A percentile compares a stretch with the other conserved stretches of the same genome.
Evolutionary conservation across 2,888 invertebrate species (phyloP).

Genomic region (Caenorhabditis imperialis): DNA sequence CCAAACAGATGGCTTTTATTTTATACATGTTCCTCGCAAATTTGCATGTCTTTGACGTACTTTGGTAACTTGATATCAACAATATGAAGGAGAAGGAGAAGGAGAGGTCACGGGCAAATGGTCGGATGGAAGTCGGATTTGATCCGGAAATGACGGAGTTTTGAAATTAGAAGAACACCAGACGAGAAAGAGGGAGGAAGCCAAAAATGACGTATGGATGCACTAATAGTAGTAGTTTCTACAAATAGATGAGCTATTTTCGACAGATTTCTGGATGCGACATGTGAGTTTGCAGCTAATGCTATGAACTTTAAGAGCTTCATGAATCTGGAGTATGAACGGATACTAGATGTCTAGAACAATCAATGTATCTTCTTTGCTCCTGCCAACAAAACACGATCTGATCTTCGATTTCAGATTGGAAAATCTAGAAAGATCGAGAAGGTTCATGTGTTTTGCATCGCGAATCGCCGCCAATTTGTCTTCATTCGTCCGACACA

Average conservation of each 20-base stretch:
- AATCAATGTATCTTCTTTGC: too few species aligned
- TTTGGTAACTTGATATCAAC: too few species aligned
- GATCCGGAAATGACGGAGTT: constrained; percentile 25
- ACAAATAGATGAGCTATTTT: too few species aligned
- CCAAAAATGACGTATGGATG: too few species aligned
- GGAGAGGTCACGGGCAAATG: constrained; percentile 26
- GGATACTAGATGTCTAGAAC: too few species aligned
- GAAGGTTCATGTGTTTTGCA: constrained; percentile 32
- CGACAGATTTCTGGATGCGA: too few species aligned
- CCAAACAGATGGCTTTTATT: constrained; percentile 21
- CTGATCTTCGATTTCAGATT: constrained; percentile 7
- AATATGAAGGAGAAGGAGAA: neutral
- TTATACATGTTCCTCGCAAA: neutral
- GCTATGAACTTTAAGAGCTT: too few species aligned
- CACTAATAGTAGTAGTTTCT: too few species aligned
- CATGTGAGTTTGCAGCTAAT: too few species aligned
- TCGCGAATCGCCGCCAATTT: constrained; percentile 19
- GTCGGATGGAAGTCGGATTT: constrained; percentile 44
- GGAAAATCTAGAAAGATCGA: constrained; percentile 4
- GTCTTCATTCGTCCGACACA: constrained; percentile 44
- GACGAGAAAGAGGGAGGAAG: neutral
- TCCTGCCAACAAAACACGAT: neutral
- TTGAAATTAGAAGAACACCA: neutral
- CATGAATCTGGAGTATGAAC: too few species aligned
- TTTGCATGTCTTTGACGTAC: constrained; percentile 17